Percentiles rank a stretch among this genome's conserved stretches.
phyloP scores from a whole-genome alignment of 2,888 invertebrate species.

The Cremastinae sp. region DNA sequence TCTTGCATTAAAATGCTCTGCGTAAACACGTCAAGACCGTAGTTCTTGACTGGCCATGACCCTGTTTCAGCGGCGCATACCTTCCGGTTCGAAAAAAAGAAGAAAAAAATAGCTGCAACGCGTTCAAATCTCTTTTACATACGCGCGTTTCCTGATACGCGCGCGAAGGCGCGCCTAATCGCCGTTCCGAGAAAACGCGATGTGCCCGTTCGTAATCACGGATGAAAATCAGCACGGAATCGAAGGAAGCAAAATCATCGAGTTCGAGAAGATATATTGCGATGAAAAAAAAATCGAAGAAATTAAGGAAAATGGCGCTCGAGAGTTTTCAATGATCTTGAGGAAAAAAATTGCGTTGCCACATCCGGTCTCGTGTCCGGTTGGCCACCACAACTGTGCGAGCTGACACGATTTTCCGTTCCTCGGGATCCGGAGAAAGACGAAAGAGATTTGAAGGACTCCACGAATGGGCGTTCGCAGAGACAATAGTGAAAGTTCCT shows the following conservation, averaged over 20 bases:
- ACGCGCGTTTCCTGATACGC: conserved; percentile 53
- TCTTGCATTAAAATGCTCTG: conserved; percentile 20
- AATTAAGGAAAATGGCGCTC: conserved; percentile 4
- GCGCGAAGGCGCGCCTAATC: conserved; percentile 52
- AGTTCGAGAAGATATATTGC: no score
- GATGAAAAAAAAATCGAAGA: conserved; percentile 17
- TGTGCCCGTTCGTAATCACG: conserved; percentile 67
- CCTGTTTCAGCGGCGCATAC: conserved; percentile 61
- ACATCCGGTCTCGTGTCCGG: conserved; percentile 55
- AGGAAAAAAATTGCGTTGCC: conserved; percentile 26
- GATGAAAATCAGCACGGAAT: conserved; percentile 63
- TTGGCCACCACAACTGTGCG: conserved; percentile 3
- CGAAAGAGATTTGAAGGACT: background rate
- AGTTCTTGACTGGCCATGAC: conserved; percentile 68
- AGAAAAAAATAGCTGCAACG: no score
- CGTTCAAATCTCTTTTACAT: conserved; percentile 53
- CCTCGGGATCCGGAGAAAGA: background rate
- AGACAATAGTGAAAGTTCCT: conserved; percentile 55
- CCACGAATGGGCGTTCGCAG: conserved; percentile 5
- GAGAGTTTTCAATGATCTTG: conserved; percentile 1
- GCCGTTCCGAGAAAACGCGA: conserved; percentile 55
- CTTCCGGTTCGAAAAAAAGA: conserved; percentile 61
- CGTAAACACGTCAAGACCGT: conserved; percentile 29
- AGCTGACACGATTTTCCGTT: conserved; percentile 23
- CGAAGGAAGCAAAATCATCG: conserved; percentile 36